phyloP scores from a whole-genome alignment of 2,797 vertebrate species.

The Pangasius larnaudii region DNA sequence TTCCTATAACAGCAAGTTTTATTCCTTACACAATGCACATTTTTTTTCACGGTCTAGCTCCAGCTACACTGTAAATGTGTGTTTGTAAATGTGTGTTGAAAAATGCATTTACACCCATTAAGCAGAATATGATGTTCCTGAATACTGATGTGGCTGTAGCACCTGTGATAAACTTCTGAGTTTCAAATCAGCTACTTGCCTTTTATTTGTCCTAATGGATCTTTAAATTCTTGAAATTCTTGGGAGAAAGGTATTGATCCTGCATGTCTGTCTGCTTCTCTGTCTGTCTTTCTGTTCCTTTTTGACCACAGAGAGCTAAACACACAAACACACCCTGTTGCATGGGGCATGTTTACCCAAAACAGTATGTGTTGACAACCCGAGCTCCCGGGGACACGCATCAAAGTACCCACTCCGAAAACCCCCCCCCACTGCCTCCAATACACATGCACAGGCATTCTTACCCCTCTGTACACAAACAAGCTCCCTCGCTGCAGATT shows the following conservation, averaged over 20 bases:
- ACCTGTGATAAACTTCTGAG: background rate
- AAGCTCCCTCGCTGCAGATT: background rate
- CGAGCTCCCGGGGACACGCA: constrained; percentile 31
- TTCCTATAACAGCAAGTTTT: background rate
- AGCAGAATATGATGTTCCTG: background rate
- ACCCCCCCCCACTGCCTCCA: background rate
- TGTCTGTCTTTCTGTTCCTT: background rate
- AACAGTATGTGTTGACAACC: constrained; percentile 35
- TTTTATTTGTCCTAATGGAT: background rate
- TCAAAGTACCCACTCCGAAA: constrained; percentile 30
- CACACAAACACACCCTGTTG: constrained; percentile 39
- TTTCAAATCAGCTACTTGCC: background rate
- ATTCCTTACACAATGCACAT: background rate
- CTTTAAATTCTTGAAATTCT: background rate
- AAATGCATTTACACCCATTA: background rate
- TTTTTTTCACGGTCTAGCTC: background rate
- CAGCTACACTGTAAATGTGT: background rate
- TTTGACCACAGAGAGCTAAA: constrained; percentile 24
- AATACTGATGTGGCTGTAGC: background rate
- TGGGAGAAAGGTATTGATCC: background rate
- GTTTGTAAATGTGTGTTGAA: background rate
- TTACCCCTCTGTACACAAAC: background rate
- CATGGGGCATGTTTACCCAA: constrained; percentile 47
- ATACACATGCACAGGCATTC: background rate
- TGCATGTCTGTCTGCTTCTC: background rate